Evolutionary conservation across 2,888 invertebrate genomes (phyloP), one percentile per base, ranked within the genome.

Genomic region (Thymelicus lineola): DNA sequence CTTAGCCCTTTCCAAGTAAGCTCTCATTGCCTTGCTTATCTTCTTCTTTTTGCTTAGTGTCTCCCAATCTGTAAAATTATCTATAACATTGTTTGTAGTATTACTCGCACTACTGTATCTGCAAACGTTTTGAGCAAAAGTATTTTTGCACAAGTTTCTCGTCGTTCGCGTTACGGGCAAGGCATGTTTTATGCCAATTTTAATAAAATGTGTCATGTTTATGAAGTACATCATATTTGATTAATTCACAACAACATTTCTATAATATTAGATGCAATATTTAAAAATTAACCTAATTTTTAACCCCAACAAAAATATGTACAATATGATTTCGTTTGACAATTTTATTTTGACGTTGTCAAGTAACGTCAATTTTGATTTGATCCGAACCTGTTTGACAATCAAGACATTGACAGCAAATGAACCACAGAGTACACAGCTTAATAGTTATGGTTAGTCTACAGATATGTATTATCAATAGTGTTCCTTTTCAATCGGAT

Each of bases 21-120:
- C 95, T 86, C 95, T 96, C 98, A 99, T 98, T 7, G 98, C 98
- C 92, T 97, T 97, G 86, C 97, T 98, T 6, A 97, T 94, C 81
- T 95, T 95, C 79, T 95, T 95, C 78, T 94, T 95, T 76, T 89
- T 91, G 64, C 80, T 89, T 46, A 92, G 76, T 14, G 89, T 87
- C 75, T 93, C 93, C 90, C 92, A 94, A 72, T 93, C 89, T 6
- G 89, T 88, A 63, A 89, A 78, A 73, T 83, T 85, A 73, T 86
- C 81, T 28, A 84, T 77, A 70, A 79, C 78, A 79, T 85, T 80
- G 42, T 81, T 77, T 2, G 79, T 48, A 63, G 73, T 76, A 80
- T 76, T 58, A 74, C 74, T 71, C 79, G 84, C 12, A 42, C 48
- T 81, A 73, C 84, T 86, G 73, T 84, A 88, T 60, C 77, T 83